phyloP scores from a whole-genome alignment of 2,797 vertebrate species.

The Sebastes minor region DNA sequence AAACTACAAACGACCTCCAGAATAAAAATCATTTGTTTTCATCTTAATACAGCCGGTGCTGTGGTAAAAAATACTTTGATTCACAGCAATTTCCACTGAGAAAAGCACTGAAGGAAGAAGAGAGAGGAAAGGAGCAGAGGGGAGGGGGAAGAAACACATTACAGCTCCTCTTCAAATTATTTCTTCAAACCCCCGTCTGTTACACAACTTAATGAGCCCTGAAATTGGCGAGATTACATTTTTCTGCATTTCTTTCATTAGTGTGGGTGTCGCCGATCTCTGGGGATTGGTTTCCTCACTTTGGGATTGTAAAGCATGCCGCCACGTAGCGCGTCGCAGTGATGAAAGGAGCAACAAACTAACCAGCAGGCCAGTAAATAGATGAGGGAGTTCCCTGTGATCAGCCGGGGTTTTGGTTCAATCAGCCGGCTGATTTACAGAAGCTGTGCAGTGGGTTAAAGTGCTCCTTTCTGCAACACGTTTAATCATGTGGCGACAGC shows the following conservation, averaged over 20 bases:
- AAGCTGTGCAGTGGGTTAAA: constrained; percentile 15
- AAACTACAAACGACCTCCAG: constrained; percentile 11
- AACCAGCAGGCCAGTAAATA: constrained; percentile 52
- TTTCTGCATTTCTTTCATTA: constrained; percentile 61
- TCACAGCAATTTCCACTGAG: constrained; percentile 22
- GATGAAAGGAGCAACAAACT: constrained; percentile 47
- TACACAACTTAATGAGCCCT: constrained; percentile 73
- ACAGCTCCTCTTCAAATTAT: constrained; percentile 51
- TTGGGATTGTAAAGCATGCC: constrained; percentile 17
- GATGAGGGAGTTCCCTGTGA: constrained; percentile 49
- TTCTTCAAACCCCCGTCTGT: constrained; percentile 63
- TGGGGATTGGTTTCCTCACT: constrained; percentile 35
- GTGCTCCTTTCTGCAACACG: neutral
- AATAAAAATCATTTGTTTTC: constrained; percentile 20
- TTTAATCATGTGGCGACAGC: constrained; percentile 20
- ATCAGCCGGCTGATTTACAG: constrained; percentile 44
- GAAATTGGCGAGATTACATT: constrained; percentile 73
- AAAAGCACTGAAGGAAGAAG: neutral
- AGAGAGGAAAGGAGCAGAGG: neutral
- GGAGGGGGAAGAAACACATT: constrained; percentile 22
- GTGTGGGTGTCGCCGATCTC: constrained; percentile 44
- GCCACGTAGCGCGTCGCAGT: neutral
- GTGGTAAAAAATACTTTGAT: constrained; percentile 24
- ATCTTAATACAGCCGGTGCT: constrained; percentile 31
- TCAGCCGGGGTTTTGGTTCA: constrained; percentile 30